Percentiles rank a stretch among this genome's conserved stretches.
Conservation (phyloP, 1,140 invertebrate species). For the Eueides isabella region DNA sequence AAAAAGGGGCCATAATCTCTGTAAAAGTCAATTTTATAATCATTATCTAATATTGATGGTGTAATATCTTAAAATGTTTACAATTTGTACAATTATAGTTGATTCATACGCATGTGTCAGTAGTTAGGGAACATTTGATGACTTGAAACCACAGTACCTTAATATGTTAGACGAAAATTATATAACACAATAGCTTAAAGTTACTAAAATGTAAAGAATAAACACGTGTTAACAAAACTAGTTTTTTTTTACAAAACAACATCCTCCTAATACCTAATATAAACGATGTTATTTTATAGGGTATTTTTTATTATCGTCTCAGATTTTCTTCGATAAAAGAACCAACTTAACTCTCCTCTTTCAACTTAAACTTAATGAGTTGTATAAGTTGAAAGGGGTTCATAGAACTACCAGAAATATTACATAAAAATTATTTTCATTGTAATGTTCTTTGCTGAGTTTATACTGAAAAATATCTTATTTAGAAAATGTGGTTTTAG, state of each 20-base stretch:
- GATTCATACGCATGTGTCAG: constrained; percentile 20
- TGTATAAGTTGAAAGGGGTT: too few species aligned
- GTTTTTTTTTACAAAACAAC: constrained; percentile 27
- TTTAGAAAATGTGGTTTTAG: too few species aligned
- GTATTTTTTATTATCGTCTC: too few species aligned
- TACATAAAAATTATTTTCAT: too few species aligned
- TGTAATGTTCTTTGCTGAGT: too few species aligned
- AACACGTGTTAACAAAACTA: constrained; percentile 69
- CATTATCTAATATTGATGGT: background rate
- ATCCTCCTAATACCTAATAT: too few species aligned
- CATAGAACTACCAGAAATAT: too few species aligned
- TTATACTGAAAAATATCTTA: too few species aligned
- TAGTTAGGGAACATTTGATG: constrained; percentile 54
- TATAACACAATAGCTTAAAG: constrained; percentile 53
- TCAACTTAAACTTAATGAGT: too few species aligned
- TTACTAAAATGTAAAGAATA: constrained; percentile 73
- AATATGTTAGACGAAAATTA: constrained; percentile 41
- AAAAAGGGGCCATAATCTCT: background rate
- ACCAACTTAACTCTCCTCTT: too few species aligned
- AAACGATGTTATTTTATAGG: too few species aligned
- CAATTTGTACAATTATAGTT: constrained; percentile 17
- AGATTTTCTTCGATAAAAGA: too few species aligned
- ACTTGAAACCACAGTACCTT: constrained; percentile 43
- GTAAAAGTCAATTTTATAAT: background rate
- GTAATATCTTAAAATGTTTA: constrained; percentile 20